These are phyloP conservation scores for Desmophyllum pertusum DNA, from an alignment of 92 coral and sea anemone genomes.

Conservation along the genomic window DNA sequence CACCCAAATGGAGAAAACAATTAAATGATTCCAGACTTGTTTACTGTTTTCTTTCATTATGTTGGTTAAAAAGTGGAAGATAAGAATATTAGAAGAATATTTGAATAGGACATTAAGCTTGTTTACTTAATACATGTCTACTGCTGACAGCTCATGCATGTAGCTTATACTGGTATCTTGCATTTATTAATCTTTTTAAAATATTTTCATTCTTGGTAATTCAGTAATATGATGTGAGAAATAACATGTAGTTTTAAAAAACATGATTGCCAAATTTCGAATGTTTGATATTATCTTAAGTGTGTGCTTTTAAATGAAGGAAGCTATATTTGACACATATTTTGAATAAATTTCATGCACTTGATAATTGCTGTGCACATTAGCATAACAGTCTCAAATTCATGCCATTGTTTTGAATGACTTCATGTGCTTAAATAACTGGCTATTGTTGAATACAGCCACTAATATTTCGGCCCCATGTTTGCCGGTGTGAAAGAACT, in stretches of 20 bases:
- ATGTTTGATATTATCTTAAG: not conserved
- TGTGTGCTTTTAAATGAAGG: not conserved
- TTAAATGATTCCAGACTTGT: not conserved
- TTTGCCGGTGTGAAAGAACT: not conserved
- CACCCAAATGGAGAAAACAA: not conserved
- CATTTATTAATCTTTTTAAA: not conserved
- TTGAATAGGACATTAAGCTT: not conserved
- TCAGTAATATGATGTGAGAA: not conserved
- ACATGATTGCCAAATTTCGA: too few species aligned
- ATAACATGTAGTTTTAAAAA: not conserved
- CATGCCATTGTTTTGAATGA: not conserved
- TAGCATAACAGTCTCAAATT: constrained; percentile 16
- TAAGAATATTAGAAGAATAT: not conserved
- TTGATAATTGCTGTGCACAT: not conserved
- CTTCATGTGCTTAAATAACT: constrained; percentile 16
- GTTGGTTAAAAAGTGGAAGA: not conserved
- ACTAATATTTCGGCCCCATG: not conserved
- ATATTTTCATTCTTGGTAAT: not conserved
- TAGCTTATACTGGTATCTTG: not conserved
- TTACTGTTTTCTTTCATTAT: not conserved
- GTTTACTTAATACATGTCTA: not conserved
- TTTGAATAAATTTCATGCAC: constrained; percentile 27
- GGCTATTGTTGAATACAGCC: not conserved
- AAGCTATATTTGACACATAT: constrained; percentile 7
- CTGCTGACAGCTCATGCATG: not conserved